Base-by-base conservation (phyloP, 1,140 invertebrate species). In the Anastrepha ludens region DNA sequence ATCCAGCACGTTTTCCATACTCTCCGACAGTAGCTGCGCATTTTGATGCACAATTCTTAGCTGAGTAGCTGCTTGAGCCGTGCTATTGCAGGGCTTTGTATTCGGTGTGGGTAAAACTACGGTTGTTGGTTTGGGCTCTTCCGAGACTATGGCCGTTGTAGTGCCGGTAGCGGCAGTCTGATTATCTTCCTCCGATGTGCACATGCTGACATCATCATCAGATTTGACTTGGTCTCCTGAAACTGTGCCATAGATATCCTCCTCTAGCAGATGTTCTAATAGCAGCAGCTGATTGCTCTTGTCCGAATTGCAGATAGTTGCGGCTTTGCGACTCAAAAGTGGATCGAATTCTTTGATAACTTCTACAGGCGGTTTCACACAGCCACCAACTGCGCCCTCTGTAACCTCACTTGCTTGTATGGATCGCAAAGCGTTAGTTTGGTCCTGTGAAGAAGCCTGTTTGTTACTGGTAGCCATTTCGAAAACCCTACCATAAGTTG, bases 321-420 rank as follows among this genome's bases (percentile, higher is more conserved):
- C 89, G 17, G 89, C 88, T 59, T 90, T 91, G 55, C 89, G 85
- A 11, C 55, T 87, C 9, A 70, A 13, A n/a, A 93, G 78, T n/a
- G 93, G 93, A 89, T 93, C 93, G 41, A 93, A 93, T 88, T 93
- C 93, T 67, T 92, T 87, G 4, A 93, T 90, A 15, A 93, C 86
- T 4, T 91, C 92, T 15, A 87, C 88, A 0, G 90, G 88, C 62
- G 90, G 88, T 3, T 78, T 41, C 2, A 58, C 13, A 4, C 47
- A 7, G 13, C 88, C 87, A 59, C 88, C 88, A 0, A 92, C 91
- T 0, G 91, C 91, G 13, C 91, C 91, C 15, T 13, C 70, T 55
- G 87, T 17, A 7, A 59, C 44, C n/a, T 86, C 85, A 13, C 7
- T 39, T 29, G 85, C 6, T 86, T 86, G 67, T 17, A 29, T 29